phyloP scores from a whole-genome alignment of 2,888 invertebrate species.

The Acanthosepion lycidas region DNA sequence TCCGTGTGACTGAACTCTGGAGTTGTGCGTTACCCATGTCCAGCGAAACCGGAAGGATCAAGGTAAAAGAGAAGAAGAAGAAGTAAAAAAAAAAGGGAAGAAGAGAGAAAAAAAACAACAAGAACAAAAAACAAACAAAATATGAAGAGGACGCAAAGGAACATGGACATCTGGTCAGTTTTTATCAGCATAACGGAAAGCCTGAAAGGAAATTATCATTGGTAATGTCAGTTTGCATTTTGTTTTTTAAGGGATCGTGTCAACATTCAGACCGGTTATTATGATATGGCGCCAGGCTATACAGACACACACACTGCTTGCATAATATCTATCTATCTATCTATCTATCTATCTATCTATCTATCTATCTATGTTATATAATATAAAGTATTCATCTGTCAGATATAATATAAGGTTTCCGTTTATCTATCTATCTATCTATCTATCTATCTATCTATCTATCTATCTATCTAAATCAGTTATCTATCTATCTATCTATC shows the following conservation, averaged over 20 bases:
- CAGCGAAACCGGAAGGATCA: neutral
- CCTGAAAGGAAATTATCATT: neutral
- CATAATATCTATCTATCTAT: neutral
- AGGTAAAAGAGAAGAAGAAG: neutral
- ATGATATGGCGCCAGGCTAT: neutral
- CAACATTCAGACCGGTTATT: neutral
- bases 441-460: too few species aligned
- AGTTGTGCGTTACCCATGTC: neutral
- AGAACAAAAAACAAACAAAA: too few species aligned
- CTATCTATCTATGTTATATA: too few species aligned
- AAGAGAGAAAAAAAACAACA: too few species aligned
- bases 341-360: too few species aligned
- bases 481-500: too few species aligned
- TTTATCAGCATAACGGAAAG: neutral
- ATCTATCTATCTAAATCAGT: too few species aligned
- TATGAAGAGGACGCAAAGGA: neutral
- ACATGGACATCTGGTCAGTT: neutral
- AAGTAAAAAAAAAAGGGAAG: neutral
- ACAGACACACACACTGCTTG: neutral
- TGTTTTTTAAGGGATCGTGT: neutral
- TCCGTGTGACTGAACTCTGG: neutral
- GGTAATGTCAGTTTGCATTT: neutral
- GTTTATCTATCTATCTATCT: too few species aligned
- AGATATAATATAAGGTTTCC: too few species aligned
- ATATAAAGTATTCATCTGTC: too few species aligned